Base-by-base conservation (phyloP, 92 coral and sea anemone genomes). In the Zoanthus sociatus region DNA sequence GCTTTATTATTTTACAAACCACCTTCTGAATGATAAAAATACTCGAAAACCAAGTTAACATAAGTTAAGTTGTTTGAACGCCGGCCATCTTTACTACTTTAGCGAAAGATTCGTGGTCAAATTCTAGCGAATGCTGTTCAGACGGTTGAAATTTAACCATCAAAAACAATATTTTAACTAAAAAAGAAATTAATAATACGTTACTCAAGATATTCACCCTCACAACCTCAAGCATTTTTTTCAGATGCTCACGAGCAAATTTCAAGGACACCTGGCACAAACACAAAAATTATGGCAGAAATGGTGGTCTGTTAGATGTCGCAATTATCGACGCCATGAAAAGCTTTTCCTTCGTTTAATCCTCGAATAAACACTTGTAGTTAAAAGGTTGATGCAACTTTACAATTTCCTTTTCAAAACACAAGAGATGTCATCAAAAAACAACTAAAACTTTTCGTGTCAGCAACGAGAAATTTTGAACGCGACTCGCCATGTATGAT, bases 301-400 rank as follows among this genome's bases (percentile, higher is more conserved):
- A 69, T 69, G 55, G 33, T 21, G 73, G 85, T 44, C 66, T 71
- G 58, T 26, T 67, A 63, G 56, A 53, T 45, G 20, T 45, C 53
- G n/a, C 10, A 50, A 66, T 9, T 44, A 21, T n/a, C n/a, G 30
- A 31, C 60, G 75, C 74, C 61, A 81, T 37, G 31, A 54, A 54
- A 60, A 18, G 67, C 26, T 50, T 84, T 84, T 84, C 72, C 79
- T 84, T 51, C 32, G 31, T 26, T 51, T 91, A 91, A 91, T 91
- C 94, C 91, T 46, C 76, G 83, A 76, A 78, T 61, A 90, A 91
- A 91, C 87, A 78, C 77, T 88, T 46, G 60, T 71, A 45, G 68
- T 73, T 42, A 26, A 77, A 88, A 56, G 61, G 45, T 81, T 81
- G 66, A 66, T 66, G 45, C 47, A 46, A 81, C 33, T 66, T 81